phyloP scores from a whole-genome alignment of 2,888 invertebrate species.

The Luffia ferchaultella region DNA sequence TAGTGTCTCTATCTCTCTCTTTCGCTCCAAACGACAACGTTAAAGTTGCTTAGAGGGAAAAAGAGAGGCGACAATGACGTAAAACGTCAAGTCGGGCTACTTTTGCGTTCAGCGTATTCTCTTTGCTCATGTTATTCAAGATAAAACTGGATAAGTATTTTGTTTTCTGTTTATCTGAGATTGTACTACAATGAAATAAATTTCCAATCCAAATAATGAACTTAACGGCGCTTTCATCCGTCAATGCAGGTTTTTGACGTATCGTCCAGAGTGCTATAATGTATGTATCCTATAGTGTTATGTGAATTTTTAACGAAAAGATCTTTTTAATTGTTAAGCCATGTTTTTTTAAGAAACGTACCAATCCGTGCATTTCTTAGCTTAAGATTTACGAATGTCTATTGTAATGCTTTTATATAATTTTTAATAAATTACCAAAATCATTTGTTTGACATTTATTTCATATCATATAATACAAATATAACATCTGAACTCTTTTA shows the following conservation, averaged over 20 bases:
- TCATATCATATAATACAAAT: slow-evolving; percentile 7
- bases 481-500: too few relatives aligned
- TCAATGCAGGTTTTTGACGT: background rate
- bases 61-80: too few relatives aligned
- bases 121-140: too few relatives aligned
- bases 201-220: too few relatives aligned
- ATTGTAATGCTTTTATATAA: slow-evolving; percentile 57
- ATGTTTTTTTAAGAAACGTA: slow-evolving; percentile 28
- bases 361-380: slow-evolving; percentile 61
- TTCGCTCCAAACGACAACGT: too few relatives aligned
- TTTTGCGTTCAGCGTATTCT: too few relatives aligned
- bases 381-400: slow-evolving; percentile 44
- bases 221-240: background rate
- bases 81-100: too few relatives aligned
- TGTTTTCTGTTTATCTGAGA: too few relatives aligned
- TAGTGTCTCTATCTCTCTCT: too few relatives aligned
- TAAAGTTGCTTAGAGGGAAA: too few relatives aligned
- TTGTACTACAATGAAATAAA: too few relatives aligned
- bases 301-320: background rate
- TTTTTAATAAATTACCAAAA: slow-evolving; percentile 43
- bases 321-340: background rate
- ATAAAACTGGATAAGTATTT: too few relatives aligned
- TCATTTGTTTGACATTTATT: slow-evolving; percentile 17
- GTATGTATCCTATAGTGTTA: slow-evolving; percentile 1
- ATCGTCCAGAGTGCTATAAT: slow-evolving; percentile 1